A percentile compares a stretch with the other conserved stretches of the same genome.
Evolutionary conservation across 2,797 vertebrate species (phyloP).

Genomic region (Apogon talboti): DNA sequence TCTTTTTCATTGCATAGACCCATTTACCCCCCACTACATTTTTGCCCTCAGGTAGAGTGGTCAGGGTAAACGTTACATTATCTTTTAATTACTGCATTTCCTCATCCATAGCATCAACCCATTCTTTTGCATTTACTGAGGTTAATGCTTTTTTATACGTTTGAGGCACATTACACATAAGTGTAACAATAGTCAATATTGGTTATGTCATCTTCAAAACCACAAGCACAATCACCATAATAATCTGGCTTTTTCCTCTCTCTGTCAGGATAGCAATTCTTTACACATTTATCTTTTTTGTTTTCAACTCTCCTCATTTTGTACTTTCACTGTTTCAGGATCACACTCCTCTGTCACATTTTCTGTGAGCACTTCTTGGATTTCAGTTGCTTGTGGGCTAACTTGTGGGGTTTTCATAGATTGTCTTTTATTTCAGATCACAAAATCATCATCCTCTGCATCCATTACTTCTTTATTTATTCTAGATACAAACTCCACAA

Average conservation of each 20-base stretch:
- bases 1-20: too few species aligned
- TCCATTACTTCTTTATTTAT: background rate
- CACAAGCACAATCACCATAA: background rate
- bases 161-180: background rate
- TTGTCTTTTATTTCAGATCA: too few species aligned
- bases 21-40: background rate
- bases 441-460: too few species aligned
- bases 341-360: background rate
- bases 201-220: background rate
- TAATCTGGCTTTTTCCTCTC: background rate
- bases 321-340: background rate
- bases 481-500: background rate
- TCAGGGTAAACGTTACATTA: constrained; percentile 4
- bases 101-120: background rate
- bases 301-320: too few species aligned
- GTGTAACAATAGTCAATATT: background rate
- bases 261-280: background rate
- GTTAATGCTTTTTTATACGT: background rate
- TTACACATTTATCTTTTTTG: background rate
- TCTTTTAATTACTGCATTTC: constrained; percentile 4
- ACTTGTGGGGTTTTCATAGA: too few species aligned
- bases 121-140: background rate
- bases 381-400: background rate
- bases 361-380: background rate
- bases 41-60: background rate